Base-by-base conservation (phyloP, 1,140 invertebrate species). In the Drosophila repleta region DNA sequence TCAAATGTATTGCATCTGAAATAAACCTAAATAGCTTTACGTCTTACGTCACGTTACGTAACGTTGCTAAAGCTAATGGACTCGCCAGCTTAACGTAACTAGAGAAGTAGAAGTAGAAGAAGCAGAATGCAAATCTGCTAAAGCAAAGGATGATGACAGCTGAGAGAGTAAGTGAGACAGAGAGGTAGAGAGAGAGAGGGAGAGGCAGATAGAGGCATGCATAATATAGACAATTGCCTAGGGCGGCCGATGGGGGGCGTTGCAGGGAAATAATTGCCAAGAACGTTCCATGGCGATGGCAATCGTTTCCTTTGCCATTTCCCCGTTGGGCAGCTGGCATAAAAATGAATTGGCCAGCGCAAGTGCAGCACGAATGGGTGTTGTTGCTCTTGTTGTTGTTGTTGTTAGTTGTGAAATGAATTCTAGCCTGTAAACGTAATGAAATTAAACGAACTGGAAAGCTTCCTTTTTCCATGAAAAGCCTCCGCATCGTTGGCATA, bases 361-460 rank as follows among this genome's bases (percentile, higher is more conserved):
- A 29, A 71, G 35, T 63, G 68, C 55, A 63, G 37, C n/a, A 13
- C 24, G 46, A 13, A 4, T 24, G 62, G 56, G 58, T 67, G 58
- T 66, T 67, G 52, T 43, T 46, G 68, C 15, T 55, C 49, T 39
- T 41, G 52, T 20, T 68, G 49, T 48, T 62, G 53, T 60, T 43
- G 57, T 18, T 66, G 21, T 53, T 43, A 49, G n/a, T 24, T 48
- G 60, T 52, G 24, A 63, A 43, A 48, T 73, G 73, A 74, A 84
- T 84, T 84, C 81, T 84, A 75, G 61, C 55, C 68, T 65, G 68
- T 20, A 72, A 72, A 72, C 64, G 69, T 68, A 67, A 84, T 80
- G 69, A 80, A 84, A 80, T 32, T 66, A 80, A 84, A 80, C 81
- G 68, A 84, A 84, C 81, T 84, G 81, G 81, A 84, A 84, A 84